These are phyloP conservation scores for Entomyzon cyanotis DNA, from an alignment of 2,113 vertebrate species.

Conservation along the genomic window DNA sequence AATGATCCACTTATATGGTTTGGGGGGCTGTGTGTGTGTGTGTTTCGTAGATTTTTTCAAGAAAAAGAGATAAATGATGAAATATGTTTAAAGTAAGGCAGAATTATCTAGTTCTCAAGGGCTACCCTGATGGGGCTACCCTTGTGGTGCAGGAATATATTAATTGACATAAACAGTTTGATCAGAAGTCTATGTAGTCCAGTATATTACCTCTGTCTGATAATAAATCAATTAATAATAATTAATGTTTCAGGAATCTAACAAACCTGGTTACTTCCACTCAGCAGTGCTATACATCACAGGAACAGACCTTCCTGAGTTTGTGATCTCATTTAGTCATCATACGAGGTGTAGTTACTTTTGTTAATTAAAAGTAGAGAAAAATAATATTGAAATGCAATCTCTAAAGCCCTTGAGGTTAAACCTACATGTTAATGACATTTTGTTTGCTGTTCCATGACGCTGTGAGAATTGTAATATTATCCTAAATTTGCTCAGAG, in stretches of 20 bases:
- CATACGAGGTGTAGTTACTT: not conserved
- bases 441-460: slow-evolving; percentile 9
- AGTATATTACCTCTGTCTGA: not conserved
- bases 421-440: not conserved
- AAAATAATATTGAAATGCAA: slow-evolving; percentile 8
- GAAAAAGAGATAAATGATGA: not conserved
- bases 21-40: not conserved
- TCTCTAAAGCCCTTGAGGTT: slow-evolving; percentile 11
- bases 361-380: slow-evolving; percentile 11
- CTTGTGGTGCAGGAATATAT: not conserved
- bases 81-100: not conserved
- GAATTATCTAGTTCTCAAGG: not conserved
- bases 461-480: not conserved
- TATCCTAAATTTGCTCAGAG: slow-evolving; percentile 18
- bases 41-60: not conserved
- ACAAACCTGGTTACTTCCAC: not conserved
- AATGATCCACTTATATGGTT: not conserved
- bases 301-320: not conserved
- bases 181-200: not conserved
- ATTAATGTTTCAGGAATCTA: not conserved
- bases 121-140: not conserved
- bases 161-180: not conserved
- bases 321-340: not conserved
- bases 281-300: not conserved
- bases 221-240: not conserved